Conservation (phyloP, 2,888 invertebrate genomes). For the Erebia epiphron region DNA sequence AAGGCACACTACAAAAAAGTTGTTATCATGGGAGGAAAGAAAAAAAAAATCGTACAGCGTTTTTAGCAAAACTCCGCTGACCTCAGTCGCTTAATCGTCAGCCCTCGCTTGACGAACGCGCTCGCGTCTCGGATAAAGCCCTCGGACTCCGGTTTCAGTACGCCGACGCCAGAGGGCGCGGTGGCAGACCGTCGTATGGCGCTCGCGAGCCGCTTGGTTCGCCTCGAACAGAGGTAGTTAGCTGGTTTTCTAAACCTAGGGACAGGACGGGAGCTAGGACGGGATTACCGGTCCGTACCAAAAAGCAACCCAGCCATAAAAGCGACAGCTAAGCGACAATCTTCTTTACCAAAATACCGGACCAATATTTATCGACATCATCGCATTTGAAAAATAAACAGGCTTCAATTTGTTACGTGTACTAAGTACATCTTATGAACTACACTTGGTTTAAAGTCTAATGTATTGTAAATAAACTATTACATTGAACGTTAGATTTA, state of each 20-base stretch:
- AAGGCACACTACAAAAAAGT: conserved; percentile 73
- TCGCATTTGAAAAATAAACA: too few relatives aligned
- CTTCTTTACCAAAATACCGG: background rate
- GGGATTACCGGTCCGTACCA: conserved; percentile 53
- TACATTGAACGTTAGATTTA: too few relatives aligned
- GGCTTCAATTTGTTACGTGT: too few relatives aligned
- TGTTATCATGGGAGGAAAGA: conserved; percentile 47
- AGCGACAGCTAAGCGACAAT: background rate
- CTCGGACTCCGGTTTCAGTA: conserved; percentile 46
- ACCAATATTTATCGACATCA: background rate
- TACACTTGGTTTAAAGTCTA: too few relatives aligned
- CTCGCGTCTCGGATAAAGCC: conserved; percentile 77
- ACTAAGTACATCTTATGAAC: too few relatives aligned
- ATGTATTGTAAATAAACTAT: too few relatives aligned
- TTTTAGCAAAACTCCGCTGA: conserved; percentile 75
- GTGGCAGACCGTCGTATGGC: conserved; percentile 73
- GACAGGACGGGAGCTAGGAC: conserved; percentile 55
- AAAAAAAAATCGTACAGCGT: conserved; percentile 71
- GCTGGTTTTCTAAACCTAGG: conserved; percentile 81
- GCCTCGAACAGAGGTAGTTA: conserved; percentile 75
- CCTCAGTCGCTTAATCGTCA: conserved; percentile 81
- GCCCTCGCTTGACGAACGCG: conserved; percentile 77
- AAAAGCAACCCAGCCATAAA: conserved; percentile 5
- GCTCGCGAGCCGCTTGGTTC: conserved; percentile 60
- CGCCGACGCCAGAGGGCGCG: conserved; percentile 67